Base-by-base conservation (phyloP, 2,888 invertebrate genomes). In the Atrina japonica region DNA sequence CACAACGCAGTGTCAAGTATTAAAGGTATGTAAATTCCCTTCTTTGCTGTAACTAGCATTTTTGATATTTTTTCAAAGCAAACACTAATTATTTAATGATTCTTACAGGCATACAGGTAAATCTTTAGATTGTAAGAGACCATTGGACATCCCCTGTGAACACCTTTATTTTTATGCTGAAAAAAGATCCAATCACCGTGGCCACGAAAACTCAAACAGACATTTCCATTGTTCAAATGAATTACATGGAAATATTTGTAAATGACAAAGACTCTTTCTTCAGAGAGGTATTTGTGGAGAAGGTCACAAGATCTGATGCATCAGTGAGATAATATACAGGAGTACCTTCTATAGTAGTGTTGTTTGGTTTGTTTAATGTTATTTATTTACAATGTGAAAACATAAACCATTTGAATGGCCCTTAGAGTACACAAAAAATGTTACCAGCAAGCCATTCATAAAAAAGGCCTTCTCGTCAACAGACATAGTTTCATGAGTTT, bases 401-500 rank as follows among this genome's bases (percentile, higher is more conserved):
- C 27, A 29, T 55, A 55, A n/a, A n/a, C n/a, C n/a, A n/a, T n/a
- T 55, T 55, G 55, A 30, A 29, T 45, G 11, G 45, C 45, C 59
- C 41, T 27, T 3, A 14, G 3, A 59, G 59, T 45, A 45, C 59
- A 23, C 5, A 59, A 45, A 7, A 59, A 59, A 16, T 14, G 9
- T n/a, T 43, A 45, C 3, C 45, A 45, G 27, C 43, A 45, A 2
- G 27, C n/a, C 9, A 5, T 7, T 23, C 1, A 27, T 45, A 27
- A 16, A 45, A 59, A 25, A 49, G 61, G 16, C 61, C 61, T 9
- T 16, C 49, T 21, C 16, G 61, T 16, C 47, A 61, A 27, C 18
- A 49, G 30, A 18, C 61, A 18, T 35, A 30, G 6, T 60, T 60
- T 27, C 45, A 60, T 25, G 30, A 64, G n/a, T 64, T 47, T 21